Base-by-base conservation (phyloP, 1,140 invertebrate species). In the Onthophagus taurus region DNA sequence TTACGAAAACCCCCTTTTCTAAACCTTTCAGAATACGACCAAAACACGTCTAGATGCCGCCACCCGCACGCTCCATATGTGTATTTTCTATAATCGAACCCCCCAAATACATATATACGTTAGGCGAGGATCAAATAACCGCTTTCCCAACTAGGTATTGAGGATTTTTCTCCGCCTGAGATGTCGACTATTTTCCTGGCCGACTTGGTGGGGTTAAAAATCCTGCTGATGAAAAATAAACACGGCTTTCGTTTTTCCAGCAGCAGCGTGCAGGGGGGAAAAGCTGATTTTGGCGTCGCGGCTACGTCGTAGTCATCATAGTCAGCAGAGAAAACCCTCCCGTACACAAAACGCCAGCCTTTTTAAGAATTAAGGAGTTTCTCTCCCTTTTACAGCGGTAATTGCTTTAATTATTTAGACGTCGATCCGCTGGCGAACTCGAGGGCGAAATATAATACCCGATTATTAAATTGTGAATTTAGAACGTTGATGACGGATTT, bases 151-250 rank as follows among this genome's bases (percentile, higher is more conserved):
- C 26, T 31, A 13, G 13, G 16, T 21, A 17, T 9, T 35, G 34
- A 6, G 4, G 11, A 8, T 5, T 18, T 41, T 19, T 11, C 30
- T 21, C 12, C 19, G 31, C 13, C 7, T 19, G 5, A 5, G 8
- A 14, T 19, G 9, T 13, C 13, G 20, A 37, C 34, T 36, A 50
- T 20, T 24, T 13, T n/a, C 14, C 29, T 54, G 53, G 48, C 35
- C 52, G 8, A 47, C 50, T 46, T n/a, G 17, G 23, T 43, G 29
- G 54, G 56, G 56, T 56, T 58, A 51, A 58, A 58, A 55, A 55
- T 58, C 51, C 42, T 47, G 24, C 53, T 59, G 57, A 59, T 59
- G 55, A 57, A 59, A 59, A 59, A 59, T 57, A 55, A 57, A 57
- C 57, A 57, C 47, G 50, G 52, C 50, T 54, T 54, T 54, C 50